phyloP scores from a whole-genome alignment of 2,888 invertebrate genomes.

The Lamellibrachia satsuma region DNA sequence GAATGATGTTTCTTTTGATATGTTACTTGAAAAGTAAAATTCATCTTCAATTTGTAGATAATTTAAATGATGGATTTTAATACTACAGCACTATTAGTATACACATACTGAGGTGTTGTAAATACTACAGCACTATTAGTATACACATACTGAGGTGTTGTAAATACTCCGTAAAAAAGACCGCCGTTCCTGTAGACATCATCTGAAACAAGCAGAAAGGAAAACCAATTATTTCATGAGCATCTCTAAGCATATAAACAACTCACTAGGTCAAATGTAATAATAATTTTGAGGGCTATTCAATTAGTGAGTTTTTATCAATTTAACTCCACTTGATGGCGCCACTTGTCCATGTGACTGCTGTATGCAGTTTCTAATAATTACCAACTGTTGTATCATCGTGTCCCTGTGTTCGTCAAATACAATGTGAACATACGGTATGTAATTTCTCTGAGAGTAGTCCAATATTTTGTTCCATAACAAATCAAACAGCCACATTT shows the following conservation, averaged over 20 bases:
- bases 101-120: conserved; percentile 8
- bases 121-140: not conserved
- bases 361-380: not conserved
- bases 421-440: not conserved
- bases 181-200: not conserved
- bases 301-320: not conserved
- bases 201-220: not conserved
- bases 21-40: not conserved
- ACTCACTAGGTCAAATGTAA: not conserved
- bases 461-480: not conserved
- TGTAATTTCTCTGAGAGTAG: not conserved
- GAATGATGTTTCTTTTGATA: not conserved
- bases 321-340: not conserved
- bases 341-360: not conserved
- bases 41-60: not conserved
- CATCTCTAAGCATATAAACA: not conserved
- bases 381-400: not conserved
- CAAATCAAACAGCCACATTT: not conserved
- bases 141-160: not conserved
- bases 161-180: conserved; percentile 17
- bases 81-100: not conserved
- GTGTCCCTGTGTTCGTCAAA: not conserved
- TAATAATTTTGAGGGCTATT: not conserved
- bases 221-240: not conserved
- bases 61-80: not conserved